Evolutionary conservation across 1,140 invertebrate species (phyloP).

Genomic region (Rhizoglyphus robini): DNA sequence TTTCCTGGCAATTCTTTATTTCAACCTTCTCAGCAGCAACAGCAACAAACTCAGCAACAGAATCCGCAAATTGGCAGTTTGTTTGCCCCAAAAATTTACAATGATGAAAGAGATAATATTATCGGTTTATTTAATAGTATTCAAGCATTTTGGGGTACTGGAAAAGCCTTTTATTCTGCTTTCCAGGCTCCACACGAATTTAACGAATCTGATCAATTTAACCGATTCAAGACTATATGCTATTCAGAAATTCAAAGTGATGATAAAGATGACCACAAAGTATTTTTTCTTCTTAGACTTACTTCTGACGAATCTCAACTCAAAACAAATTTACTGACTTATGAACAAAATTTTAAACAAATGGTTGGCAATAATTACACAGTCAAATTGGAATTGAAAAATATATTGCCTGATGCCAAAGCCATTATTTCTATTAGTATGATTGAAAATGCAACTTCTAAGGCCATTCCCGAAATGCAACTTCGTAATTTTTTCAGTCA

Average conservation of each 20-base stretch:
- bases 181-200: constrained; percentile 60
- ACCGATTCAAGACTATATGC: constrained; percentile 23
- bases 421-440: constrained; percentile 19
- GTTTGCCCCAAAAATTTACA: constrained; percentile 23
- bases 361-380: constrained; percentile 18
- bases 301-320: constrained; percentile 17
- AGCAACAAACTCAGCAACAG: not conserved
- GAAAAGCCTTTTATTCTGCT: constrained; percentile 58
- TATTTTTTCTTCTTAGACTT: constrained; percentile 21
- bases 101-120: constrained; percentile 26
- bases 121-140: constrained; percentile 27
- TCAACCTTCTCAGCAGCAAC: not conserved
- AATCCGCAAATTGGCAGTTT: constrained; percentile 2
- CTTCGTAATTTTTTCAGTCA: constrained; percentile 21
- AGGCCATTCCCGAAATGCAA: constrained; percentile 16
- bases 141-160: constrained; percentile 70
- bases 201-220: constrained; percentile 30
- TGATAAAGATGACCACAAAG: constrained; percentile 10
- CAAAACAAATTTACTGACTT: constrained; percentile 15
- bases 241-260: constrained; percentile 16
- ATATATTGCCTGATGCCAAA: constrained; percentile 22
- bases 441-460: constrained; percentile 19
- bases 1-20: not conserved
- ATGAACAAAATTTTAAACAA: constrained; percentile 23
- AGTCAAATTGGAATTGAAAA: constrained; percentile 22